Conservation (phyloP, 2,888 invertebrate species). For the Pseudococcus longispinus region DNA sequence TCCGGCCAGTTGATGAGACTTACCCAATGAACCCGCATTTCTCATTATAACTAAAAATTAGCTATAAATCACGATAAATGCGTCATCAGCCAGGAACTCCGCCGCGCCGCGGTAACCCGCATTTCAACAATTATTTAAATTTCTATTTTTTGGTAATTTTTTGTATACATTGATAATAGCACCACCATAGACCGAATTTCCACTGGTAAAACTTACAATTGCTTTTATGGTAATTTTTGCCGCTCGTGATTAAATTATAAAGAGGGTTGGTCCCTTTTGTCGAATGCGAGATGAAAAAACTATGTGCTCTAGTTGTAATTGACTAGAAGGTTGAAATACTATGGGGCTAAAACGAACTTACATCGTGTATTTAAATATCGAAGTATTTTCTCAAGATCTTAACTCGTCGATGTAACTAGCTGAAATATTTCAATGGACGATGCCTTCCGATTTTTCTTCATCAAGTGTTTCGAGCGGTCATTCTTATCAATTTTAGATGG, state of each 20-base stretch:
- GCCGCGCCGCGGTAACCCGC: slow-evolving; percentile 2
- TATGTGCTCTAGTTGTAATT: slow-evolving; percentile 14
- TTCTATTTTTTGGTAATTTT: neutral
- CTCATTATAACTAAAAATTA: neutral
- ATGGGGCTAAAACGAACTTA: neutral
- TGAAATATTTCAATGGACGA: neutral
- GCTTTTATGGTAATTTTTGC: slow-evolving; percentile 40
- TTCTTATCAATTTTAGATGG: too few species aligned
- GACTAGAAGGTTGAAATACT: neutral
- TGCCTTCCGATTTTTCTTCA: neutral
- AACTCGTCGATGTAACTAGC: neutral
- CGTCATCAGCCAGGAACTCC: neutral
- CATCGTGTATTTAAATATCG: neutral
- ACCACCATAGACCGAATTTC: slow-evolving; percentile 1
- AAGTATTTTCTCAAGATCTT: neutral
- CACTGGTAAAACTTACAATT: neutral
- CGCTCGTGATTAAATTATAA: neutral
- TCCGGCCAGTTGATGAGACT: neutral
- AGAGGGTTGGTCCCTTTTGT: slow-evolving; percentile 12
- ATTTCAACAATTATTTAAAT: slow-evolving; percentile 42
- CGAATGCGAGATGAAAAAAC: neutral
- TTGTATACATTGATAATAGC: neutral
- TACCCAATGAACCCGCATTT: slow-evolving; percentile 51
- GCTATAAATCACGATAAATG: slow-evolving; percentile 48
- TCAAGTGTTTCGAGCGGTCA: too few species aligned